These are phyloP conservation scores for Tenualosa ilisha DNA, from an alignment of 2,797 vertebrate species.

Conservation along the genomic window DNA sequence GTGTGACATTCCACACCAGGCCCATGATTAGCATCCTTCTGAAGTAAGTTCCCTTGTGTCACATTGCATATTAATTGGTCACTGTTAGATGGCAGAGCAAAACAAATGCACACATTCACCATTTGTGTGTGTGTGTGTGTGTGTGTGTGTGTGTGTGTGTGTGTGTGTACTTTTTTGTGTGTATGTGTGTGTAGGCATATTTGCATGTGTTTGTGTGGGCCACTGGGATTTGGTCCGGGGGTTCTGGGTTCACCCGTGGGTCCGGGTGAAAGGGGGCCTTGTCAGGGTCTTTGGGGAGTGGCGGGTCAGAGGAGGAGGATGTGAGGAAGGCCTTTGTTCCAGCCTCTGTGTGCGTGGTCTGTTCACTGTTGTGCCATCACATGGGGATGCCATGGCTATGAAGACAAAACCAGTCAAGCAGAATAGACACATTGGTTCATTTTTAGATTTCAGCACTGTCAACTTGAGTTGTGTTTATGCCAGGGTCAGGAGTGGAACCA, in stretches of 20 bases:
- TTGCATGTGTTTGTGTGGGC: not conserved
- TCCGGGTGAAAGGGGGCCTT: slow-evolving; percentile 43
- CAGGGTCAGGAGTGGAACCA: not conserved
- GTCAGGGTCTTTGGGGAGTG: slow-evolving; percentile 40
- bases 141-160: not conserved
- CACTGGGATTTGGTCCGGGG: not conserved
- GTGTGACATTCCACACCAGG: slow-evolving; percentile 11
- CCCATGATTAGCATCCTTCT: not conserved
- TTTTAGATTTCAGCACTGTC: not conserved
- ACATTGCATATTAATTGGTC: not conserved
- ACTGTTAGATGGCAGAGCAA: not conserved
- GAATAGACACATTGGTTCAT: not conserved
- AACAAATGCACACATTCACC: slow-evolving; percentile 11
- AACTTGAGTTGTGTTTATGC: not conserved
- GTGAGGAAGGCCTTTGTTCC: slow-evolving; percentile 52
- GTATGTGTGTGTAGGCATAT: not conserved
- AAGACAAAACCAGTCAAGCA: not conserved
- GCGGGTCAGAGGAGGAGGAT: slow-evolving; percentile 31
- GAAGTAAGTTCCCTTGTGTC: not conserved
- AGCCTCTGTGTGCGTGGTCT: slow-evolving; percentile 34
- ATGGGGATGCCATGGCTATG: slow-evolving; percentile 34
- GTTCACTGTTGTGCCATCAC: slow-evolving; percentile 49
- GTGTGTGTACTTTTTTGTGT: not conserved
- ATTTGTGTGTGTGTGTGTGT: not conserved
- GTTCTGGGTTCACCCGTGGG: slow-evolving; percentile 6